Percentiles rank a stretch among this genome's conserved stretches.
Conservation (phyloP, 2,113 vertebrate species). For the Lampris incognitus region DNA sequence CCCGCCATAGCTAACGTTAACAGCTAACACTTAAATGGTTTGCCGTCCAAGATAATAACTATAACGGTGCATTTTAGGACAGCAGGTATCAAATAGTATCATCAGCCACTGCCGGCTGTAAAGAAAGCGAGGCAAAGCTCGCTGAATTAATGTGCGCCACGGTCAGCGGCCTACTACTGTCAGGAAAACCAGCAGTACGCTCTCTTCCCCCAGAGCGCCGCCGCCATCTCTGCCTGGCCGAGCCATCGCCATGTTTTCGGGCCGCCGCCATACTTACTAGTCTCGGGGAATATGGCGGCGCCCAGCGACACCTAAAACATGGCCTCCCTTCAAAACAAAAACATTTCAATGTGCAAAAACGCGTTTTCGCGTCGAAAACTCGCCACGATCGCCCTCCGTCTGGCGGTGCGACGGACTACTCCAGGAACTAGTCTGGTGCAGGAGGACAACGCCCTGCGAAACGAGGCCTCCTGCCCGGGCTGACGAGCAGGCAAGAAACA, state of each 20-base stretch:
- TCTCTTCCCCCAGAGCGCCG: slow-evolving; percentile 58
- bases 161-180: slow-evolving; percentile 78
- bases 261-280: slow-evolving; percentile 94
- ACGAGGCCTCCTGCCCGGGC: slow-evolving; percentile 75
- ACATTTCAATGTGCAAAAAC: slow-evolving; percentile 66
- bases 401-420: slow-evolving; percentile 38
- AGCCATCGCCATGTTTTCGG: slow-evolving; percentile 89
- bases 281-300: slow-evolving; percentile 99
- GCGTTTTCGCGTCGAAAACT: slow-evolving; percentile 33
- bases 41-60: background rate
- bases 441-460: slow-evolving; percentile 82
- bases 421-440: slow-evolving; percentile 74
- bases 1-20: slow-evolving; percentile 2
- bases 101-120: background rate
- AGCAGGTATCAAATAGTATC: too few species aligned
- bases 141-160: background rate
- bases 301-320: slow-evolving; percentile 97
- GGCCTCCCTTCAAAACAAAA: slow-evolving; percentile 99
- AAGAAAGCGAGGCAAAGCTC: background rate
- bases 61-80: too few species aligned
- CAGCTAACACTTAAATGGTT: slow-evolving; percentile 37
- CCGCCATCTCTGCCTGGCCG: slow-evolving; percentile 87
- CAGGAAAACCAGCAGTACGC: slow-evolving; percentile 64
- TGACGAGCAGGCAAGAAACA: slow-evolving; percentile 36
- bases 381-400: slow-evolving; percentile 19